These are phyloP conservation scores for Psilopogon haemacephalus DNA, from an alignment of 2,113 vertebrate genomes.

Conservation along the genomic window DNA sequence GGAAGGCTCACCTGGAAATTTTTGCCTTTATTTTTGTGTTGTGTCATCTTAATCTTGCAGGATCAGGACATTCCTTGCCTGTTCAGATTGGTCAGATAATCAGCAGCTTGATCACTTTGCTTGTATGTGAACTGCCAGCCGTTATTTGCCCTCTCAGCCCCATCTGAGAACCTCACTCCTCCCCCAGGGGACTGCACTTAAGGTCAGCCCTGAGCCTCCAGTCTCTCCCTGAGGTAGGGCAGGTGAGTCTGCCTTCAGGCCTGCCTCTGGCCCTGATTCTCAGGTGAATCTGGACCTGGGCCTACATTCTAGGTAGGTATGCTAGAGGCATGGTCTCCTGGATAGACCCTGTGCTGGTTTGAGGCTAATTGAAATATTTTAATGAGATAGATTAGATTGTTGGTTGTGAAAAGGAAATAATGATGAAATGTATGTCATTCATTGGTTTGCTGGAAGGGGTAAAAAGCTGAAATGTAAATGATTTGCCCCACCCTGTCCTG, in stretches of 20 bases:
- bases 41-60: neutral
- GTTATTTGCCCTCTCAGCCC: too few relatives aligned
- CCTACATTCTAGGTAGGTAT: neutral
- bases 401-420: too few relatives aligned
- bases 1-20: neutral
- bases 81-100: neutral
- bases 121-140: too few relatives aligned
- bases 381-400: too few relatives aligned
- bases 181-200: too few relatives aligned
- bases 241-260: accelerated
- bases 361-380: too few relatives aligned
- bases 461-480: too few relatives aligned
- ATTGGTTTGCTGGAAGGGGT: too few relatives aligned
- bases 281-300: neutral
- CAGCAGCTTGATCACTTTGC: neutral
- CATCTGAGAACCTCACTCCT: neutral
- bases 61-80: neutral
- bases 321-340: neutral
- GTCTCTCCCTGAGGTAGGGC: neutral
- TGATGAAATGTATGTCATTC: too few relatives aligned
- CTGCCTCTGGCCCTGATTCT: accelerated
- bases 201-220: neutral
- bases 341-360: too few relatives aligned
- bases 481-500: too few relatives aligned
- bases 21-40: neutral